Base-by-base conservation (phyloP, 2,888 invertebrate species). In the Ichneumoninae sp. region DNA sequence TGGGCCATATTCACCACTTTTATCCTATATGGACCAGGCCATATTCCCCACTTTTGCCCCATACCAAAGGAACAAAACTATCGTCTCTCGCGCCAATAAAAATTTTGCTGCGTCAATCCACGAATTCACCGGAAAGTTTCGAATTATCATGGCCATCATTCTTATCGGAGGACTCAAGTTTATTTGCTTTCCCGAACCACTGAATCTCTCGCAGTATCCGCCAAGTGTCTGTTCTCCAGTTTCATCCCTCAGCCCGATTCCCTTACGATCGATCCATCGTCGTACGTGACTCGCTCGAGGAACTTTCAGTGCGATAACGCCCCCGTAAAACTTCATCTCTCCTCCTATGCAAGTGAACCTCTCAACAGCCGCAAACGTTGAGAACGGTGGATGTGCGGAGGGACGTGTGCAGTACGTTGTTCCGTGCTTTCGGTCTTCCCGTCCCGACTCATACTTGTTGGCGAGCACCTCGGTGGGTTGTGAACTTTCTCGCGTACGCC, bases 401-500 rank as follows among this genome's bases (percentile, higher is more conserved):
- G 16, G 44, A 44, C 44, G 44, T 65, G 75, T 65, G 36, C 33
- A 13, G 47, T 47, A 33, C 30, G 60, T 22, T 36, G 19, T 54
- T 52, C 52, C 54, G 30, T 33, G 26, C 60, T 47, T 47, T 10
- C 30, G 4, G 33, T 19, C 44, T 44, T 22, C 8, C 60, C 16
- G 19, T 16, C 13, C 16, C 16, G 7, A 16, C 60, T 74, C 74
- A 30, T 63, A 30, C 44, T 74, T 16, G 74, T 57, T 57, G 40
- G 40, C 16, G 57, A 19, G 36, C 47, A n/a, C 22, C 13, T 5
- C 60, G n/a, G 8, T n/a, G n/a, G 8, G 26, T 13, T 33, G 65
- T 36, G 50, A 75, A 75, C 63, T 75, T 75, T 52, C 50, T 16
- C 75, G 65, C 50, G 30, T 65, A 52, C 65, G 13, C 65, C 65